phyloP scores from a whole-genome alignment of 2,888 invertebrate species.

The Lepidocyrtinus sp. region DNA sequence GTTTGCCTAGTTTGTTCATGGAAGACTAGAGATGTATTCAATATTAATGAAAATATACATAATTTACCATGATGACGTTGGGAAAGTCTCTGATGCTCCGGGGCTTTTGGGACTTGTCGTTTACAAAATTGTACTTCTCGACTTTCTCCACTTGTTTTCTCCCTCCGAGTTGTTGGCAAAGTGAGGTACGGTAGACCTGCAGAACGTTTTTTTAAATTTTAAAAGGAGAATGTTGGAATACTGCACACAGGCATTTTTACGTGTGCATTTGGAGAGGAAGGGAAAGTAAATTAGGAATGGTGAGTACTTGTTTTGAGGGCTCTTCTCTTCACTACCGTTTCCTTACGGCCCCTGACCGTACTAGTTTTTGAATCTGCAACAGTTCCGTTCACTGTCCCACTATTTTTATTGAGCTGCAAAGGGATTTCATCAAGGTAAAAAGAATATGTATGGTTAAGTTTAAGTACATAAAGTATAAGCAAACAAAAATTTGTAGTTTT shows the following conservation, averaged over 20 bases:
- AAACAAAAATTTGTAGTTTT: neutral
- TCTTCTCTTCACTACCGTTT: slow-evolving; percentile 22
- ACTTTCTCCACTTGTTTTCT: slow-evolving; percentile 40
- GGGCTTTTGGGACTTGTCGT: slow-evolving; percentile 58
- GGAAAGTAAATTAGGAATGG: neutral
- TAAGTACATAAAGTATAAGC: slow-evolving; percentile 17
- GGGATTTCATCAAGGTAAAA: slow-evolving; percentile 36
- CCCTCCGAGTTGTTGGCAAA: slow-evolving; percentile 16
- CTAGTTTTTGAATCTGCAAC: slow-evolving; percentile 22
- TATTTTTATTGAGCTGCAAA: slow-evolving; percentile 48
- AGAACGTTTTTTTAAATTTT: slow-evolving; percentile 24
- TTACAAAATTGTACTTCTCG: slow-evolving; percentile 37
- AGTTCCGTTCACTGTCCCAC: neutral
- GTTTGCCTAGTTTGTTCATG: neutral
- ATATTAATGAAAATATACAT: slow-evolving; percentile 67
- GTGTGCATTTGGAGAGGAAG: neutral
- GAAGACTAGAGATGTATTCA: slow-evolving; percentile 47
- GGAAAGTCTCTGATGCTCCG: slow-evolving; percentile 61
- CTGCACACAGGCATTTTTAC: neutral
- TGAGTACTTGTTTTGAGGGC: slow-evolving; percentile 19
- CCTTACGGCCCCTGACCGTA: slow-evolving; percentile 46
- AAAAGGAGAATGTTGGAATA: neutral
- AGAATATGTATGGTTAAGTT: too few species aligned
- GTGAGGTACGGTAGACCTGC: slow-evolving; percentile 9
- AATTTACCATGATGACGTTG: slow-evolving; percentile 67